phyloP scores from a whole-genome alignment of 2,888 invertebrate genomes.

The Tinea semifulvella region DNA sequence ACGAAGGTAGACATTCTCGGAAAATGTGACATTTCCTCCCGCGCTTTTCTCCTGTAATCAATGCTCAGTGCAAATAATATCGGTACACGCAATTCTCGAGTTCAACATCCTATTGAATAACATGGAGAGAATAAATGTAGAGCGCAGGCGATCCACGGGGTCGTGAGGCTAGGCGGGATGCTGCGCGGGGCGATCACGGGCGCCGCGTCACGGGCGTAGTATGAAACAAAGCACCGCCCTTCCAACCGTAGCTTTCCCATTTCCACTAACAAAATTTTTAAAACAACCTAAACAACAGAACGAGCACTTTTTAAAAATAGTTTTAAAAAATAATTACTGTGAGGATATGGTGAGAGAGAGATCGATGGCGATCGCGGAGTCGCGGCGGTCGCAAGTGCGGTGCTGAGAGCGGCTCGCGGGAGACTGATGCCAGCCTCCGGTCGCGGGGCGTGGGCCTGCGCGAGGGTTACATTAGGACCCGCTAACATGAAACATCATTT shows the following conservation, averaged over 20 bases:
- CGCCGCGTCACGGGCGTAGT: constrained; percentile 51
- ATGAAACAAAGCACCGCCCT: constrained; percentile 38
- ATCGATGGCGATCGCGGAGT: background rate
- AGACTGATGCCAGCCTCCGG: constrained; percentile 53
- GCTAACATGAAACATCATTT: too few species aligned
- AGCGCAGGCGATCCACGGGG: constrained; percentile 14
- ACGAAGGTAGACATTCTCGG: too few species aligned
- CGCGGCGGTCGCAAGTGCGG: constrained; percentile 29
- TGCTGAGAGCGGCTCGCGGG: constrained; percentile 52
- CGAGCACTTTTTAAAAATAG: constrained; percentile 34
- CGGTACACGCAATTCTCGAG: background rate
- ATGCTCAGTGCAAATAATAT: background rate
- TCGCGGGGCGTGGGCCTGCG: constrained; percentile 51
- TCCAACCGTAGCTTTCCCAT: constrained; percentile 30
- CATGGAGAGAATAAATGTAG: constrained; percentile 8
- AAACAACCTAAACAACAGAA: constrained; percentile 21
- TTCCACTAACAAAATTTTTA: background rate
- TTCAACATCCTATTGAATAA: constrained; percentile 14
- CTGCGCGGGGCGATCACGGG: constrained; percentile 49
- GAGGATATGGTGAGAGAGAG: constrained; percentile 10
- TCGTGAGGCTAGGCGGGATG: constrained; percentile 35
- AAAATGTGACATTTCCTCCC: constrained; percentile 7
- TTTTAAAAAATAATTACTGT: constrained; percentile 12
- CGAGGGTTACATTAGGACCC: constrained; percentile 32
- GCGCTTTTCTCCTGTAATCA: constrained; percentile 10